Evolutionary conservation across 35 echinoderm and acorn worm species (phyloP).

Genomic region (Lytechinus pictus): DNA sequence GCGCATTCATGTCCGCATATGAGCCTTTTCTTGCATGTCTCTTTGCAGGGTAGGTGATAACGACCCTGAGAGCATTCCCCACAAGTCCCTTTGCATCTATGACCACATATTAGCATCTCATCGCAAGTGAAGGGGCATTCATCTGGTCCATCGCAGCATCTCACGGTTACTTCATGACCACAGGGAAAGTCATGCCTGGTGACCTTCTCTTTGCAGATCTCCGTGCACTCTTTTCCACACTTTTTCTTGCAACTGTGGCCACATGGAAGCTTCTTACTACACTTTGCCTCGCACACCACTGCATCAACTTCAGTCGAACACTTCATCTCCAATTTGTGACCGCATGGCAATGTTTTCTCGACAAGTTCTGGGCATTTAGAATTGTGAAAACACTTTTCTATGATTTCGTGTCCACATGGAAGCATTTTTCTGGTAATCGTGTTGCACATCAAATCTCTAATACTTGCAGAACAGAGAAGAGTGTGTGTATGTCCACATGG

Average conservation of each 20-base stretch:
- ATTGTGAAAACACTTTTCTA: conserved; percentile 30
- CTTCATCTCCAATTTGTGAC: conserved; percentile 34
- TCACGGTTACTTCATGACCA: conserved; percentile 68
- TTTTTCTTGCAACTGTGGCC: conserved; percentile 56
- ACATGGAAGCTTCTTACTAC: conserved; percentile 51
- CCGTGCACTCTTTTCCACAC: conserved; percentile 43
- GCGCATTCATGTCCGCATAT: conserved; percentile 85
- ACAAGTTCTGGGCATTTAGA: conserved; percentile 35
- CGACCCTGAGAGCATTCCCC: background rate
- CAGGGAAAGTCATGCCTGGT: conserved; percentile 61
- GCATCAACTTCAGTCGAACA: background rate
- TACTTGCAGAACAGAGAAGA: conserved; percentile 43
- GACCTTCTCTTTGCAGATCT: background rate
- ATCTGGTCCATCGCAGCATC: conserved; percentile 58
- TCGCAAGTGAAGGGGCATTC: conserved; percentile 60
- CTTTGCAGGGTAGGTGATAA: conserved; percentile 14
- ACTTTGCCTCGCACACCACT: conserved; percentile 19
- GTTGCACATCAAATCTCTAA: background rate
- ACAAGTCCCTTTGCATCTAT: conserved; percentile 52
- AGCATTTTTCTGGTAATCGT: background rate
- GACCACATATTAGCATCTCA: conserved; percentile 66
- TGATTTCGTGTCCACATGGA: conserved; percentile 47
- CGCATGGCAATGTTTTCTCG: conserved; percentile 45
- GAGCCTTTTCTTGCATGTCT: conserved; percentile 64
- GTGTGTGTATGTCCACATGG: conserved; percentile 52